phyloP scores from a whole-genome alignment of 2,888 invertebrate genomes.

The Ramazzottius varieornatus region DNA sequence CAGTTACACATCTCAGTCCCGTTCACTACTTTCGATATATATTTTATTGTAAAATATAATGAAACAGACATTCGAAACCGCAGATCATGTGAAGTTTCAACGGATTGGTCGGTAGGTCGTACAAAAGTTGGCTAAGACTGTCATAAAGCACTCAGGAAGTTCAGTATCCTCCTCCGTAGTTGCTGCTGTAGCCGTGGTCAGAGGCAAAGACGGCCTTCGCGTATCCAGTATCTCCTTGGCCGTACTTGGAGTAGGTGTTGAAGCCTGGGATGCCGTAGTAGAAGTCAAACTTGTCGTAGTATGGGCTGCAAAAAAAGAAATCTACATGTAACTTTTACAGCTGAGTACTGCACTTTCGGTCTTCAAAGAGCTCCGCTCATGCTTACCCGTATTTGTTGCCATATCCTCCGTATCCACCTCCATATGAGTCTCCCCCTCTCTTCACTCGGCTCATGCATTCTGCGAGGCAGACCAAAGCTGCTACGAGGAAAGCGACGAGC shows the following conservation, averaged over 20 bases:
- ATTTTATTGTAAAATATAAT: too few relatives aligned
- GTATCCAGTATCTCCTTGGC: neutral
- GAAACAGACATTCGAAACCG: too few relatives aligned
- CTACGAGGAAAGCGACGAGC: neutral
- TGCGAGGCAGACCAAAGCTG: neutral
- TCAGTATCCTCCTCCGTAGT: neutral
- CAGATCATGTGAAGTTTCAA: too few relatives aligned
- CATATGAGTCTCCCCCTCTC: neutral
- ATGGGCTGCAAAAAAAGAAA: neutral
- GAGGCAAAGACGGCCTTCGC: neutral
- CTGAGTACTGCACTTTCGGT: too few relatives aligned
- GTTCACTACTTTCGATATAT: too few relatives aligned
- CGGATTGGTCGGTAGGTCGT: too few relatives aligned
- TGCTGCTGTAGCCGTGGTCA: neutral
- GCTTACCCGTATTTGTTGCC: neutral
- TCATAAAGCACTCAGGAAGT: too few relatives aligned
- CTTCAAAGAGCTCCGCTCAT: too few relatives aligned
- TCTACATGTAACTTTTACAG: too few relatives aligned
- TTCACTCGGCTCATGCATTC: neutral
- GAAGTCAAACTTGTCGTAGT: conserved; percentile 2
- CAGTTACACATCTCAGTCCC: too few relatives aligned
- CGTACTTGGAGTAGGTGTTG: neutral
- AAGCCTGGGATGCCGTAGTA: conserved; percentile 3
- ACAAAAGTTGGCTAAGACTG: too few relatives aligned
- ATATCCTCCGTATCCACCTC: neutral